These are phyloP conservation scores for Piprites chloris DNA, from an alignment of 2,113 vertebrate genomes.

Conservation along the genomic window DNA sequence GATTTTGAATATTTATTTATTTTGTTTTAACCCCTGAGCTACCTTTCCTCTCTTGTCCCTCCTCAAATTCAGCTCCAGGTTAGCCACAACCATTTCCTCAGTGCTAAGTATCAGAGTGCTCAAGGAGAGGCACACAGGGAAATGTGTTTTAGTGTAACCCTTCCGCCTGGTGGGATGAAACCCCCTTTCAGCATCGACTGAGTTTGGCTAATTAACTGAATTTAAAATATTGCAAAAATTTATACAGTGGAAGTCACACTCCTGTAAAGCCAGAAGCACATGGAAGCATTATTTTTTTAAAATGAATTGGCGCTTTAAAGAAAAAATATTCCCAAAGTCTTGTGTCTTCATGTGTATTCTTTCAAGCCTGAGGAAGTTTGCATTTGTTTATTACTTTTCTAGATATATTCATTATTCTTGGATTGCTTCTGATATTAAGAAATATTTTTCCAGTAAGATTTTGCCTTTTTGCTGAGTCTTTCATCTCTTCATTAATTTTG, in stretches of 20 bases:
- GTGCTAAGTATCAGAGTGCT: background rate
- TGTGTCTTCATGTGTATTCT: background rate
- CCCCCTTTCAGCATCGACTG: background rate
- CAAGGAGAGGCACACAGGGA: rapidly evolving
- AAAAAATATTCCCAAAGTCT: background rate
- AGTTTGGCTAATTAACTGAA: background rate
- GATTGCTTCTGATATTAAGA: conserved; percentile 1
- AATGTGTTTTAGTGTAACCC: background rate
- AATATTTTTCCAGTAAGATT: background rate
- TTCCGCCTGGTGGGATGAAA: background rate
- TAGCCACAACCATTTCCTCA: background rate
- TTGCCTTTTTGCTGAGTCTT: background rate
- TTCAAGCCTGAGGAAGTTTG: background rate
- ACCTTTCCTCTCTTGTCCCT: background rate
- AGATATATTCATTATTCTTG: background rate
- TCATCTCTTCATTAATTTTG: conserved; percentile 4
- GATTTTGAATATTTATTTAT: background rate
- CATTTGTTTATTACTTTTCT: background rate
- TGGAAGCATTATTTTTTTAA: background rate
- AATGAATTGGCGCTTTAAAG: background rate
- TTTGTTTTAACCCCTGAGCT: background rate
- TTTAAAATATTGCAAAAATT: background rate
- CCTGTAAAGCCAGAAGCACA: background rate
- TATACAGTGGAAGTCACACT: background rate
- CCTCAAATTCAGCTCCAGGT: background rate